These are phyloP conservation scores for Pangasius mekongensis DNA, from an alignment of 2,797 vertebrate species.

Conservation along the genomic window DNA sequence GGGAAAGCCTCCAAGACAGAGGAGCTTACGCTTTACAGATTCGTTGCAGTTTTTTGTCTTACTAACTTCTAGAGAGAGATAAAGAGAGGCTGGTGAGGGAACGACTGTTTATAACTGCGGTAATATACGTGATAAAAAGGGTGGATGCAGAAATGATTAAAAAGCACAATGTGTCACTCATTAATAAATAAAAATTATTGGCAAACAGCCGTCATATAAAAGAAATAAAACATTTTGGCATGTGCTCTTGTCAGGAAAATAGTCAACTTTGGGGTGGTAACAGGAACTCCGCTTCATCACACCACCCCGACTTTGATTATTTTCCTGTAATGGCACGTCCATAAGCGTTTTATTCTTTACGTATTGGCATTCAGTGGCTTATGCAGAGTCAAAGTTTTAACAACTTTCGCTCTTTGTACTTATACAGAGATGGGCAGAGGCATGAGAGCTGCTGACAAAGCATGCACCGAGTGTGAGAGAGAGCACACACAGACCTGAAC, in stretches of 20 bases:
- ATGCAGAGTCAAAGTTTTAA: slow-evolving; percentile 8
- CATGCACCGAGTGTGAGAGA: slow-evolving; percentile 18
- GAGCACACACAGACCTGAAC: slow-evolving; percentile 14
- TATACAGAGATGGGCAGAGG: slow-evolving; percentile 26
- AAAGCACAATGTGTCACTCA: not conserved
- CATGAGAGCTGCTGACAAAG: slow-evolving; percentile 46
- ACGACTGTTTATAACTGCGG: not conserved
- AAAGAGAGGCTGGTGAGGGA: not conserved
- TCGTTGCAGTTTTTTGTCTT: not conserved
- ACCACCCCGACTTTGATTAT: not conserved
- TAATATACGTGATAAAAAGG: not conserved
- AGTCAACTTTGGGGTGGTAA: not conserved
- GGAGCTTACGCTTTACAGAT: not conserved
- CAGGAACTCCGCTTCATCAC: not conserved
- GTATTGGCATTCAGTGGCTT: not conserved
- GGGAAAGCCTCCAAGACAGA: no score
- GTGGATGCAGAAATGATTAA: not conserved
- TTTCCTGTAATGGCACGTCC: not conserved
- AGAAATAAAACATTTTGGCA: not conserved
- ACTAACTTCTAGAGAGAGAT: not conserved
- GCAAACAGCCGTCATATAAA: not conserved
- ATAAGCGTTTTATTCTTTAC: not conserved
- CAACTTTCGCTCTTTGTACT: slow-evolving; percentile 12
- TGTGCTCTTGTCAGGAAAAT: not conserved
- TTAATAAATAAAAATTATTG: not conserved